phyloP scores from a whole-genome alignment of 2,888 invertebrate genomes.

The Netelia virgata region DNA sequence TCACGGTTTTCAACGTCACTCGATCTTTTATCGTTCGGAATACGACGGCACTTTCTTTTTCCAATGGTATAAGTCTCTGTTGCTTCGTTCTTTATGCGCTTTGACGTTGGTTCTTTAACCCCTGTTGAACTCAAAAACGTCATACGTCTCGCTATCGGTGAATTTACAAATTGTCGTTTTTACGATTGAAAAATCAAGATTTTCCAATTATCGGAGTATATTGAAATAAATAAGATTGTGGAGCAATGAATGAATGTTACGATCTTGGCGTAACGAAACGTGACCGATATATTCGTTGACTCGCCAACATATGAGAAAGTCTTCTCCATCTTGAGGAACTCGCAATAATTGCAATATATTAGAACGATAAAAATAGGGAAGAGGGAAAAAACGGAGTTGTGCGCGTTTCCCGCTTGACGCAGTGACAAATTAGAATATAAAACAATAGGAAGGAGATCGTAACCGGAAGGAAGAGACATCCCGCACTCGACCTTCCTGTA shows the following conservation, averaged over 20 bases:
- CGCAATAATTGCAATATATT: not conserved
- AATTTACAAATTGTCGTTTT: too few species aligned
- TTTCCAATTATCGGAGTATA: too few species aligned
- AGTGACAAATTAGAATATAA: conserved; percentile 72
- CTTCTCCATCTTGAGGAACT: not conserved
- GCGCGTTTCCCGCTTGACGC: conserved; percentile 16
- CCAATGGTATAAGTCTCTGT: conserved; percentile 2
- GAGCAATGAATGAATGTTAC: not conserved
- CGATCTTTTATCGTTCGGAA: conserved; percentile 55
- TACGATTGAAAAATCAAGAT: too few species aligned
- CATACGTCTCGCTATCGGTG: not conserved
- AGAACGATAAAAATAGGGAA: not conserved
- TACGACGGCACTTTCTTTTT: conserved; percentile 48
- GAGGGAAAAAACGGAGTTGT: not conserved
- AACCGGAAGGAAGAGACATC: conserved; percentile 1
- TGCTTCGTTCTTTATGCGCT: conserved; percentile 1
- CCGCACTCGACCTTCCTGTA: conserved; percentile 33
- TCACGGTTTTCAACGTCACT: conserved; percentile 54
- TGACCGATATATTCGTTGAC: conserved; percentile 60
- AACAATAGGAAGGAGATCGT: conserved; percentile 66
- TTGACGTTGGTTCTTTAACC: conserved; percentile 8
- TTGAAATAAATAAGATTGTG: too few species aligned
- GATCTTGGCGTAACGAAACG: conserved; percentile 28
- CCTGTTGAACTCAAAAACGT: not conserved
- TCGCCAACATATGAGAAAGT: conserved; percentile 44